phyloP scores from a whole-genome alignment of 1,140 invertebrate species.

The Drusus annulatus region DNA sequence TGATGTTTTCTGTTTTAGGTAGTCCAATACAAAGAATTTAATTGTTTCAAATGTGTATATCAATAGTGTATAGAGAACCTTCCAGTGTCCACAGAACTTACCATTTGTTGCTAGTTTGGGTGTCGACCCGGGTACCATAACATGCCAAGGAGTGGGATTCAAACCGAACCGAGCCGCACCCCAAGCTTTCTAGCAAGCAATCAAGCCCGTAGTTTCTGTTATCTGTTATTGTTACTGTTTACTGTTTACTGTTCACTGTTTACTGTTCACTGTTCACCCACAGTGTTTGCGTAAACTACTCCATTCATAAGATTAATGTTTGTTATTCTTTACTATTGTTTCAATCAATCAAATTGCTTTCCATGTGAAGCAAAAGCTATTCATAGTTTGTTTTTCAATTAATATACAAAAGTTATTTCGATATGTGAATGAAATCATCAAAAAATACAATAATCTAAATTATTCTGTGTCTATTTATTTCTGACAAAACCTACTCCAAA shows the following conservation, averaged over 20 bases:
- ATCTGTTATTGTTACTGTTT: slow-evolving; percentile 41
- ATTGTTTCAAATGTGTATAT: slow-evolving; percentile 54
- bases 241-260: slow-evolving; percentile 38
- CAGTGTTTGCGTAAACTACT: slow-evolving; percentile 51
- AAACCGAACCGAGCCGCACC: neutral
- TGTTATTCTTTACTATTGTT: slow-evolving; percentile 51
- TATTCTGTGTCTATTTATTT: slow-evolving; percentile 19
- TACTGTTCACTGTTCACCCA: slow-evolving; percentile 47
- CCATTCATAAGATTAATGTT: slow-evolving; percentile 38
- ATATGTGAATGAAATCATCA: slow-evolving; percentile 43
- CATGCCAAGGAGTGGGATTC: too few relatives aligned
- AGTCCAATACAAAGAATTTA: slow-evolving; percentile 53
- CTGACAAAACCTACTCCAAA: neutral
- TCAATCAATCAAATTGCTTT: slow-evolving; percentile 31
- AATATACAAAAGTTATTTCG: slow-evolving; percentile 43
- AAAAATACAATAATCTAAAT: slow-evolving; percentile 45
- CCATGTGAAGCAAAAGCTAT: slow-evolving; percentile 41
- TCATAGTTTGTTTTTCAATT: slow-evolving; percentile 32
- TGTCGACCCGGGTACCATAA: slow-evolving; percentile 2
- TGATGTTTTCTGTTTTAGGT: slow-evolving; percentile 59
- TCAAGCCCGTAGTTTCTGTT: slow-evolving; percentile 47
- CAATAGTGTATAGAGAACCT: slow-evolving; percentile 55
- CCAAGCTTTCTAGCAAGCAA: slow-evolving; percentile 48
- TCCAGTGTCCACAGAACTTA: slow-evolving; percentile 54
- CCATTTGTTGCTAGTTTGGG: slow-evolving; percentile 54